phyloP scores from a whole-genome alignment of 2,888 invertebrate genomes.

The Rapana venosa region DNA sequence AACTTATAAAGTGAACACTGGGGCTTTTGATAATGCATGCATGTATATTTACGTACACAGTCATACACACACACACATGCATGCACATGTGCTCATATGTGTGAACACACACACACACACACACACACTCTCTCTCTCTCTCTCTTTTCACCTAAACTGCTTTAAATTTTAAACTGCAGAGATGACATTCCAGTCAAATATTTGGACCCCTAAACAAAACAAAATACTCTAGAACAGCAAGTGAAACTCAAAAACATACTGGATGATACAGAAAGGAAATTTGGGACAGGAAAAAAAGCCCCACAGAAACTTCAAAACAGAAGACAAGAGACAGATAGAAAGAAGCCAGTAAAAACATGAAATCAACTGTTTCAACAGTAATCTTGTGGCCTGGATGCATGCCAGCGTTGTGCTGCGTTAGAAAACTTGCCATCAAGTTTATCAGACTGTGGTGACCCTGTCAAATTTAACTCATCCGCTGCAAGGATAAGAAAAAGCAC shows the following conservation, averaged over 20 bases:
- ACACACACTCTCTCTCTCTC: not conserved
- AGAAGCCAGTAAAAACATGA: not conserved
- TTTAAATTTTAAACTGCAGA: no score
- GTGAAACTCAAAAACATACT: no score
- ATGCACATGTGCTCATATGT: not conserved
- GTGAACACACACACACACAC: conserved; percentile 16
- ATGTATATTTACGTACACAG: not conserved
- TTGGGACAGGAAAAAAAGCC: no score
- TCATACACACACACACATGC: not conserved
- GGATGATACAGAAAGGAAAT: no score
- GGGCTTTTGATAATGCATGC: not conserved
- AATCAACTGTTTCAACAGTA: not conserved
- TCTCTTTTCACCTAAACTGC: no score
- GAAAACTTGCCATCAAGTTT: not conserved
- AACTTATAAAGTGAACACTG: no score
- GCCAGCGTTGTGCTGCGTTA: not conserved
- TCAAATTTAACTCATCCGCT: conserved; percentile 1
- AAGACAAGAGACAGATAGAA: not conserved
- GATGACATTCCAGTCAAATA: no score
- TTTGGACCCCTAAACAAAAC: no score
- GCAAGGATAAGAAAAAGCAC: not conserved
- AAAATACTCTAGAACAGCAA: no score
- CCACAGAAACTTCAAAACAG: no score
- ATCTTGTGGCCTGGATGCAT: not conserved
- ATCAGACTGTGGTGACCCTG: not conserved